Conservation (phyloP, 23 tunicate species). For the Phallusia fumigata region DNA sequence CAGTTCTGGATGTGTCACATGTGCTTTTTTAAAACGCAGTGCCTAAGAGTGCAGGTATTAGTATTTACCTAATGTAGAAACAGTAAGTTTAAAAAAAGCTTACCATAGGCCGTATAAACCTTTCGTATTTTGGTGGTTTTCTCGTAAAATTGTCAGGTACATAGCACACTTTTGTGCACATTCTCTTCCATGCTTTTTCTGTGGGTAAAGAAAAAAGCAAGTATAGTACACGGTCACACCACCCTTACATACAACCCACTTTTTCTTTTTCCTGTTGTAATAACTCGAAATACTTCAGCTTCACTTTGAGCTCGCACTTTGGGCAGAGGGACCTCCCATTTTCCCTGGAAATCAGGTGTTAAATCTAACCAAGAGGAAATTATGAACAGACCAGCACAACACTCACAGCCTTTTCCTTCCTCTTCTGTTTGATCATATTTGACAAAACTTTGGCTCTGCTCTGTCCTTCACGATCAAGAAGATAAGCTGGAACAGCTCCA, state of each 20-base stretch:
- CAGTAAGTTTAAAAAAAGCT: too few relatives aligned
- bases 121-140: constrained; percentile 92
- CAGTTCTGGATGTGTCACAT: constrained; percentile 97
- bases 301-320: constrained; percentile 96
- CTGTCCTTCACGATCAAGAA: constrained; percentile 93
- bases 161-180: constrained; percentile 80
- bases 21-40: constrained; percentile 90
- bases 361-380: not conserved
- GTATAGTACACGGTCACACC: not conserved
- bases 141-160: constrained; percentile 94
- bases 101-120: constrained; percentile 96
- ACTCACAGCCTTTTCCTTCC: constrained; percentile 95
- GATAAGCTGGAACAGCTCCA: constrained; percentile 92
- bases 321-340: constrained; percentile 91
- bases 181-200: constrained; percentile 98
- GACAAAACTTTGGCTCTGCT: constrained; percentile 91
- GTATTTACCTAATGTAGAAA: not conserved
- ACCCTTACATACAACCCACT: constrained; percentile 23
- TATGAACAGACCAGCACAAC: not conserved
- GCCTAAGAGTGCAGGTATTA: constrained; percentile 34
- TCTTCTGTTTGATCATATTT: constrained; percentile 94
- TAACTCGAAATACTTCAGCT: constrained; percentile 94
- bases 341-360: constrained; percentile 40
- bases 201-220: not conserved
- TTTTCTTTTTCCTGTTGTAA: constrained; percentile 91